A percentile compares a stretch with the other conserved stretches of the same genome.
These are phyloP conservation scores for Polydrusus pterygomalis DNA, from an alignment of 2,888 invertebrate genomes.

Conservation along the genomic window DNA sequence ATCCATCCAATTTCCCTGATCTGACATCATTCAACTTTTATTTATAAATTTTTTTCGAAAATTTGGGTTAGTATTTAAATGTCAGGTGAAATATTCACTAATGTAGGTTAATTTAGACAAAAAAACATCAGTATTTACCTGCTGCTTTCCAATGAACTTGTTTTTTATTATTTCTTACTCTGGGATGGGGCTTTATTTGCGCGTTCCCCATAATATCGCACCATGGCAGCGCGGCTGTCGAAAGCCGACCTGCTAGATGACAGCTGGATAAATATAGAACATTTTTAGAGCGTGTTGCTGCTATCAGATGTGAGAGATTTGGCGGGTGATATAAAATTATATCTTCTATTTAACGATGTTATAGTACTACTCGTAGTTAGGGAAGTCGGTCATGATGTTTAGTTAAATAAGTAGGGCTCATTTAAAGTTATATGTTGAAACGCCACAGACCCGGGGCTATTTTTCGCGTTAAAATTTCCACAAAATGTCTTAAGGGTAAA, in stretches of 20 bases:
- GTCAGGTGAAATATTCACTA: neutral
- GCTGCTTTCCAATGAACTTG: constrained; percentile 90
- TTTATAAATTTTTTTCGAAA: constrained; percentile 15
- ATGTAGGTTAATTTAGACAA: neutral
- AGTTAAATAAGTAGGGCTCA: no score
- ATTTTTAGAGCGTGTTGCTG: neutral
- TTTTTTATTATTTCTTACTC: constrained; percentile 80
- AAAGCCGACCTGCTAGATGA: constrained; percentile 46
- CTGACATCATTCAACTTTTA: constrained; percentile 49
- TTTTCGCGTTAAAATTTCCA: no score
- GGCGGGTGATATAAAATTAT: constrained; percentile 39
- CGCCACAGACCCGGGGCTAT: no score
- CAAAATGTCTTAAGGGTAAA: no score
- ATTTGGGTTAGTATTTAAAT: neutral
- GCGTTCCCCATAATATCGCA: constrained; percentile 78
- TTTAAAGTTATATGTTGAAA: no score
- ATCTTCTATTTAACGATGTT: neutral
- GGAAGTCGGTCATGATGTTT: no score
- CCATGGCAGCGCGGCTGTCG: constrained; percentile 60
- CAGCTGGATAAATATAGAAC: constrained; percentile 47
- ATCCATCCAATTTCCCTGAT: constrained; percentile 32
- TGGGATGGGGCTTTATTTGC: constrained; percentile 77
- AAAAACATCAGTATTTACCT: constrained; percentile 75
- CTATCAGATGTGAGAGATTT: constrained; percentile 12
- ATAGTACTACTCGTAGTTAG: neutral